Base-by-base conservation (phyloP, 2,888 invertebrate species). In the Bhutanitis thaidina region DNA sequence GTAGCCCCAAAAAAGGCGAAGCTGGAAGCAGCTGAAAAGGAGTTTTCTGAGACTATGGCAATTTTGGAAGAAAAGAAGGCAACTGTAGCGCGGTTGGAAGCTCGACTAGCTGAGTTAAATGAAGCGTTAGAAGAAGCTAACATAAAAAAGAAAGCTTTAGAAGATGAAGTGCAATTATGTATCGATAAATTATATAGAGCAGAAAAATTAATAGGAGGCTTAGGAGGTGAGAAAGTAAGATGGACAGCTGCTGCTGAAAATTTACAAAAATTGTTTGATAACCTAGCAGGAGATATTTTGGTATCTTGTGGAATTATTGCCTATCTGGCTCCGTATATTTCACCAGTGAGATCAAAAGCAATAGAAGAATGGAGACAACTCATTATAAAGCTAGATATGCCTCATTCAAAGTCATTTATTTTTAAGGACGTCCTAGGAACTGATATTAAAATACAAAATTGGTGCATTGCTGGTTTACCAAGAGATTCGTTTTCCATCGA, bases 261-360 rank as follows among this genome's bases (percentile, higher is more conserved):
- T 63, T 89, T 97, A 36, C 95, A 96, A 75, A 76, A 80, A 0
- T 90, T 94, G 43, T 96, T 93, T 70, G 95, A 97, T 74, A 93
- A 94, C 71, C 87, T 98, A 54, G 94, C 96, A 0, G 98, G 98
- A 0, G 97, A 98, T 80, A 95, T 97, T 62, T 86, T 98, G 12
- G 91, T 98, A 29, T 96, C 97, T 0, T 94, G 94, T 69, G 97
- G 96, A 12, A 92, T 97, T 34, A 96, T 98, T 58, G 95, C 97
- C 0, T 98, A 98, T 80, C 90, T 98, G 46, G 94, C 97, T 0
- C 95, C 97, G 0, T 96, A 97, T 63, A 96, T 95, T 5, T 90
- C 93, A 43, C 90, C 92, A 13, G 93, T 93, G 60, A 90, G 95
- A 67, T 77, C 80, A 41, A 77, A 83, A 27, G 91, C 92, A 43